Evolutionary conservation across 2,888 invertebrate genomes (phyloP).

Genomic region (Trichacis sp.): DNA sequence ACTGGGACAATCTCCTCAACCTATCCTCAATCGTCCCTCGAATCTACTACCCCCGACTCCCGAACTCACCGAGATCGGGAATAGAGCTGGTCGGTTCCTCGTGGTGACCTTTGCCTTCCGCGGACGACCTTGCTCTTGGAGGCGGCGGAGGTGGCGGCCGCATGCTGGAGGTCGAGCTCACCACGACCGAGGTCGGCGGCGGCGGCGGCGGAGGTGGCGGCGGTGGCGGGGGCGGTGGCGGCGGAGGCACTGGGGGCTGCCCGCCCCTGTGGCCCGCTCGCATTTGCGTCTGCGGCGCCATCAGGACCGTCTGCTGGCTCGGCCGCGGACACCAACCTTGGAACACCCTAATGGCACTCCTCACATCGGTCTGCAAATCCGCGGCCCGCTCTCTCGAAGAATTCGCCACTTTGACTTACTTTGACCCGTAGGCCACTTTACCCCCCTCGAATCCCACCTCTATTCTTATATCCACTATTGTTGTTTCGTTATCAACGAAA

Average conservation of each 20-base stretch:
- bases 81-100: slow-evolving; percentile 90
- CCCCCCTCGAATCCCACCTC: too few relatives aligned
- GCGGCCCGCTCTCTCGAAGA: slow-evolving; percentile 62
- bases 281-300: slow-evolving; percentile 66
- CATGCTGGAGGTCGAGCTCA: slow-evolving; percentile 74
- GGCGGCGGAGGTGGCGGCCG: slow-evolving; percentile 72
- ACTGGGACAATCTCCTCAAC: too few relatives aligned
- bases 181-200: slow-evolving; percentile 57
- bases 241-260: slow-evolving; percentile 43
- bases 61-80: slow-evolving; percentile 85
- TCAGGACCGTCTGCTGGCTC: slow-evolving; percentile 59
- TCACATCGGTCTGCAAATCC: slow-evolving; percentile 66
- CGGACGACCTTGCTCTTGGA: slow-evolving; percentile 70
- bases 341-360: slow-evolving; percentile 65
- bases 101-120: slow-evolving; percentile 71
- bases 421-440: too few relatives aligned
- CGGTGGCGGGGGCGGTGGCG: slow-evolving; percentile 41
- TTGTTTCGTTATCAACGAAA: too few relatives aligned
- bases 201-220: slow-evolving; percentile 30
- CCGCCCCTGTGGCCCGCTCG: slow-evolving; percentile 45
- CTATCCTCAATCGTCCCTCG: too few relatives aligned
- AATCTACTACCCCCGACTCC: too few relatives aligned
- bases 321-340: slow-evolving; percentile 66
- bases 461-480: too few relatives aligned
- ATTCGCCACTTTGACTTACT: slow-evolving; percentile 68